Base-by-base conservation (phyloP, 2,797 vertebrate species). In the Gephyroberyx darwinii region DNA sequence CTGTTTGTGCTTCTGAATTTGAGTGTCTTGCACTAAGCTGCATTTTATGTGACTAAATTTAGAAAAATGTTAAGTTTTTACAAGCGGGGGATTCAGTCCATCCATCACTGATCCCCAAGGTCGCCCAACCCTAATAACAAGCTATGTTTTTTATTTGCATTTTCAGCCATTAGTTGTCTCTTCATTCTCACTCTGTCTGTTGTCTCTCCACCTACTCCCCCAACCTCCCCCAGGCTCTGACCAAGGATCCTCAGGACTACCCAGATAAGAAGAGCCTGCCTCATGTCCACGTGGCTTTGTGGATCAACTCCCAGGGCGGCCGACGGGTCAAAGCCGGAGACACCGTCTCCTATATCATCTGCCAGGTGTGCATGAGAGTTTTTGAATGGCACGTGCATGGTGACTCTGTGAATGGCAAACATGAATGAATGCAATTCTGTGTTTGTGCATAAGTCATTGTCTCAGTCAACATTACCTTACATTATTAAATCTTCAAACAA, bases 221-320 rank as follows among this genome's bases (percentile, higher is more conserved):
- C 26, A 26, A 26, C 26, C 41, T 5, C 14, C 41, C 54, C 14
- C 74, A 99, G 98, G 96, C 96, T 14, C 84, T 99, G 78, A 99
- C 97, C 19, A 99, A 99, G 87, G 96, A 99, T 79, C 98, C 98
- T 41, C 97, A 99, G 86, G 97, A 99, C 93, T 99, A 99, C 84
- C 97, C 98, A 26, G 98, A 99, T 85, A 99, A 97, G 90, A 99
- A 98, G 90, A 93, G 75, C 81, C 93, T 98, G 39, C 97, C 98
- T 75, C 98, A 99, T 35, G 97, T 99, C 45, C 97, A 99, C 5
- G 96, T 99, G 82, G 97, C 98, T 62, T 92, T 99, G 53, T 99
- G 98, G 98, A 96, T 99, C 88, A 99, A 99, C 92, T 96, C 97
- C 52, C 98, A 98, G 86, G 95, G 94, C 16, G 98, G 97, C 33